phyloP scores from a whole-genome alignment of 2,797 vertebrate species.

The Molossus molossus region DNA sequence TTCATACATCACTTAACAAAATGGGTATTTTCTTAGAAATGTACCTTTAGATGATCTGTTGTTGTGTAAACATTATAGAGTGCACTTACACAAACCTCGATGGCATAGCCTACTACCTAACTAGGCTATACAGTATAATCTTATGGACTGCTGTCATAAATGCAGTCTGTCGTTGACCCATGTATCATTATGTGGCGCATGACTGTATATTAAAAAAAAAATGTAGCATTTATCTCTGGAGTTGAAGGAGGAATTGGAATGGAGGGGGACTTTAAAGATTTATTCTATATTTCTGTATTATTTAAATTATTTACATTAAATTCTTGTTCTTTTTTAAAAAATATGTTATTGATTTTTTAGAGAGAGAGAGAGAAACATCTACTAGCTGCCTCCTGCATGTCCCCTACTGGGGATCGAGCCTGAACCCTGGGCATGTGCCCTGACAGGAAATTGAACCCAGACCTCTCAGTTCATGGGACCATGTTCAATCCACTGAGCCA shows the following conservation, averaged over 20 bases:
- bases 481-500: too few species aligned
- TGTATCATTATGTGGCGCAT: not conserved
- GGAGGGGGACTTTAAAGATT: not conserved
- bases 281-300: not conserved
- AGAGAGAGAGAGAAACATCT: too few species aligned
- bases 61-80: not conserved
- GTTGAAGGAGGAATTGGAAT: not conserved
- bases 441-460: too few species aligned
- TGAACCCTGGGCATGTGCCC: too few species aligned
- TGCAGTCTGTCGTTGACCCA: not conserved
- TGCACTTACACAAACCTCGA: not conserved
- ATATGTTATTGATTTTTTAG: too few species aligned
- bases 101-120: not conserved
- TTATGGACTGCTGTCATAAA: not conserved
- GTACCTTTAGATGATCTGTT: not conserved
- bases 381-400: too few species aligned
- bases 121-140: not conserved
- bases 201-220: not conserved
- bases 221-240: not conserved
- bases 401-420: too few species aligned
- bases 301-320: constrained; percentile 30
- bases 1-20: not conserved
- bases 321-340: not conserved
- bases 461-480: too few species aligned
- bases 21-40: not conserved